These are phyloP conservation scores for Acronicta psi DNA, from an alignment of 2,888 invertebrate genomes.

Conservation along the genomic window DNA sequence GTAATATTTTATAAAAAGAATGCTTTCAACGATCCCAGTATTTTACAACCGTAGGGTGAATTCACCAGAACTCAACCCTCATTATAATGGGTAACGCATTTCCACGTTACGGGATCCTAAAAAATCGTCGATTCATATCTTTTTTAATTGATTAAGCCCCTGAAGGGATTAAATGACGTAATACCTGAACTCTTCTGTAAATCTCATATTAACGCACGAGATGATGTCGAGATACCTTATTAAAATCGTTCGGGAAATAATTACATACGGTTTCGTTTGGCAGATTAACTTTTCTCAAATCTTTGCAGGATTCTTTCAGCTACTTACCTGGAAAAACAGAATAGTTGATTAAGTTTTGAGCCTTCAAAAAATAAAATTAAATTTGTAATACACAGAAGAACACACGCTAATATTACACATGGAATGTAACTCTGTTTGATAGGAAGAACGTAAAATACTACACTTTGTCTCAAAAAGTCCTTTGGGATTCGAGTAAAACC, in stretches of 20 bases:
- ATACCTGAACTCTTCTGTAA: constrained; percentile 30
- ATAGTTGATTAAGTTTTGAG: constrained; percentile 31
- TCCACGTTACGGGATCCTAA: constrained; percentile 36
- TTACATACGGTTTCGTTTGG: constrained; percentile 57
- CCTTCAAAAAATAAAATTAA: background rate
- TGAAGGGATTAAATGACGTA: constrained; percentile 30
- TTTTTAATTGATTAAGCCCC: constrained; percentile 52
- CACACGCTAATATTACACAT: too few species aligned
- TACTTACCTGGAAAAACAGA: constrained; percentile 78
- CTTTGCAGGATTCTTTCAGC: constrained; percentile 42
- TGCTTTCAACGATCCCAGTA: constrained; percentile 17
- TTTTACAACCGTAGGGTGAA: constrained; percentile 24
- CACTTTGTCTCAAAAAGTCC: too few species aligned
- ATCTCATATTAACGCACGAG: constrained; percentile 43
- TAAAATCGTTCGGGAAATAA: constrained; percentile 46
- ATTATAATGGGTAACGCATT: constrained; percentile 42
- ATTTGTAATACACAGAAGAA: background rate
- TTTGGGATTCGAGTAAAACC: too few species aligned
- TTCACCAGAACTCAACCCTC: constrained; percentile 24
- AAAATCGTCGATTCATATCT: constrained; percentile 36
- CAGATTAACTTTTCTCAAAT: constrained; percentile 33
- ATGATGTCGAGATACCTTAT: constrained; percentile 43
- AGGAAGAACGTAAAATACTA: too few species aligned
- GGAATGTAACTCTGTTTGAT: too few species aligned
- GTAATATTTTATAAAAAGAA: constrained; percentile 7